Evolutionary conservation across 2,888 invertebrate species (phyloP).

Genomic region (Xanthorhoe spadicearia): DNA sequence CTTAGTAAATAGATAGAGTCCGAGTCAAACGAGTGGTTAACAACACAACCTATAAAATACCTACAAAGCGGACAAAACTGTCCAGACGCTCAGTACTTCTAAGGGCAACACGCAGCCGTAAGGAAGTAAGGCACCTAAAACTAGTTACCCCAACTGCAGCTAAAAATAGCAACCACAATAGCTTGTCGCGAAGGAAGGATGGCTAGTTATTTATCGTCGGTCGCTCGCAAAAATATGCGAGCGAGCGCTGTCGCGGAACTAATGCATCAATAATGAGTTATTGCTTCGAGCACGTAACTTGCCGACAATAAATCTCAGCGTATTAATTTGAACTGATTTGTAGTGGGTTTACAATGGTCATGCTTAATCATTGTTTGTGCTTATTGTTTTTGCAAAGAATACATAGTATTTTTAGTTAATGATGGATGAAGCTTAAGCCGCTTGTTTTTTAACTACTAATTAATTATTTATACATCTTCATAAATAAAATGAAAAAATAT

Average conservation of each 20-base stretch:
- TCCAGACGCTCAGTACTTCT: background rate
- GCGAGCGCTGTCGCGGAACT: conserved; percentile 52
- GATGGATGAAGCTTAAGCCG: no score
- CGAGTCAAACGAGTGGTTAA: no score
- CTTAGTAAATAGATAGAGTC: no score
- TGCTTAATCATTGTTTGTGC: conserved; percentile 1
- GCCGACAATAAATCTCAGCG: conserved; percentile 28
- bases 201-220: conserved; percentile 45
- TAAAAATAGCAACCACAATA: conserved; percentile 31
- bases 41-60: no score
- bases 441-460: no score
- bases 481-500: conserved; percentile 47
- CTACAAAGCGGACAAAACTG: no score
- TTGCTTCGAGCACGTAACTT: conserved; percentile 44
- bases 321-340: conserved; percentile 28
- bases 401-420: no score
- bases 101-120: background rate
- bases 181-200: conserved; percentile 39
- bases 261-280: conserved; percentile 63
- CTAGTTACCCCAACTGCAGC: conserved; percentile 22
- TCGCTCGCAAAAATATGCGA: conserved; percentile 54
- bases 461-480: no score
- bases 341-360: conserved; percentile 2
- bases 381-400: background rate
- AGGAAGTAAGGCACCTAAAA: conserved; percentile 12